Percentiles rank a stretch among this genome's conserved stretches.
phyloP scores from a whole-genome alignment of 1,140 invertebrate genomes.

The Andrena cerasifolii region DNA sequence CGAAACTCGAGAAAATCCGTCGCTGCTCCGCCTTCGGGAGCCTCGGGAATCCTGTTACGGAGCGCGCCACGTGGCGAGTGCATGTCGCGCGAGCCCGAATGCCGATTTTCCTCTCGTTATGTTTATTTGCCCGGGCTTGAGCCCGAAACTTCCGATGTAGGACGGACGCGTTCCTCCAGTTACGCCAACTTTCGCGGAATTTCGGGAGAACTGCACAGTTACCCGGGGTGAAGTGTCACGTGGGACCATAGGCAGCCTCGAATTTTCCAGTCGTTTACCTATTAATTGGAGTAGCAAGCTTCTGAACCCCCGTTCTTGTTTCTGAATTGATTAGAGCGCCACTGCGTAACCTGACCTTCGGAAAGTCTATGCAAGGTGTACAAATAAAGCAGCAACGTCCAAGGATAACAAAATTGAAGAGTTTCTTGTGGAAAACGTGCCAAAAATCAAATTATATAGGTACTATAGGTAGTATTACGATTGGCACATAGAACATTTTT shows the following conservation, averaged over 20 bases:
- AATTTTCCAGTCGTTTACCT: neutral
- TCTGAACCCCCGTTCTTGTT: no score
- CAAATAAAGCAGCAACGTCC: no score
- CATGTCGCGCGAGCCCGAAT: slow-evolving; percentile 28
- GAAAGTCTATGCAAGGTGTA: no score
- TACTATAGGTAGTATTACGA: no score
- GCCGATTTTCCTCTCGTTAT: neutral
- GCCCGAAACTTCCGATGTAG: slow-evolving; percentile 1
- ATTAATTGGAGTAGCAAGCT: no score
- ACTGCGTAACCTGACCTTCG: no score
- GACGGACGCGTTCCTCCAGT: neutral
- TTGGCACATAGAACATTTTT: no score
- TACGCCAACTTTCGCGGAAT: neutral
- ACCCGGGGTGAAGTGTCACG: neutral
- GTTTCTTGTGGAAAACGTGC: no score
- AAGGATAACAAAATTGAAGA: no score
- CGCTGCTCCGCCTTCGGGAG: slow-evolving; percentile 21
- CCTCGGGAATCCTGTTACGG: slow-evolving; percentile 46
- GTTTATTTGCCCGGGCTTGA: neutral
- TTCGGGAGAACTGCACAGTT: neutral
- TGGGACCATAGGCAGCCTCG: neutral
- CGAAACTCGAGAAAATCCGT: slow-evolving; percentile 62
- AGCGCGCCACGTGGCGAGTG: slow-evolving; percentile 57
- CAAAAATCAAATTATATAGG: no score
- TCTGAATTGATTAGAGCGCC: no score